Conservation (phyloP, 2,113 vertebrate genomes). For the Daubentonia madagascariensis region DNA sequence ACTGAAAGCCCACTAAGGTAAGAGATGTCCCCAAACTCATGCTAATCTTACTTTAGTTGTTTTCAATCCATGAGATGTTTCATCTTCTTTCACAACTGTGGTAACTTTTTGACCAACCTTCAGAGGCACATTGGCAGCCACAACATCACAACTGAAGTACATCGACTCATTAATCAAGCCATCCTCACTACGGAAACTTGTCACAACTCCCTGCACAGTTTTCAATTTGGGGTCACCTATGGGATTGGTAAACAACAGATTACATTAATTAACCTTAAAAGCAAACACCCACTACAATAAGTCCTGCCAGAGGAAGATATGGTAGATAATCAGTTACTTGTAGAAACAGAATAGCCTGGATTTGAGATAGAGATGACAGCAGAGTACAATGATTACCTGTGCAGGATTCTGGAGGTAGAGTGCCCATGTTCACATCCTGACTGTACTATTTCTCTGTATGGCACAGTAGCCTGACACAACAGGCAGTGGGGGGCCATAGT, state of each 20-base stretch:
- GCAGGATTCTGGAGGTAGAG: neutral
- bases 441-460: neutral
- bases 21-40: neutral
- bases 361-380: neutral
- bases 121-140: constrained; percentile 81
- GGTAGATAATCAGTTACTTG: neutral
- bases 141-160: constrained; percentile 86
- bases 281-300: neutral
- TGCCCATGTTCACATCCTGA: neutral
- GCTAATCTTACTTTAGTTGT: constrained; percentile 86
- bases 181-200: constrained; percentile 85
- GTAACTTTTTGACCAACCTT: constrained; percentile 87
- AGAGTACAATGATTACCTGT: neutral
- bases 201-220: constrained; percentile 86
- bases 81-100: constrained; percentile 85
- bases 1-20: neutral
- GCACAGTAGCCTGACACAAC: neutral
- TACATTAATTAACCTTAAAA: neutral
- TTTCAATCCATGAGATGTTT: constrained; percentile 86
- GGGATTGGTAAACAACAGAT: neutral
- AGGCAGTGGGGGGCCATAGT: too few species aligned
- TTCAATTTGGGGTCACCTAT: constrained; percentile 66
- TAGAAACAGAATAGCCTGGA: neutral
- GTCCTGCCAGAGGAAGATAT: neutral
- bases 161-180: constrained; percentile 89